These are phyloP conservation scores for Caligus rogercresseyi DNA, from an alignment of 1,140 invertebrate species.

Conservation along the genomic window DNA sequence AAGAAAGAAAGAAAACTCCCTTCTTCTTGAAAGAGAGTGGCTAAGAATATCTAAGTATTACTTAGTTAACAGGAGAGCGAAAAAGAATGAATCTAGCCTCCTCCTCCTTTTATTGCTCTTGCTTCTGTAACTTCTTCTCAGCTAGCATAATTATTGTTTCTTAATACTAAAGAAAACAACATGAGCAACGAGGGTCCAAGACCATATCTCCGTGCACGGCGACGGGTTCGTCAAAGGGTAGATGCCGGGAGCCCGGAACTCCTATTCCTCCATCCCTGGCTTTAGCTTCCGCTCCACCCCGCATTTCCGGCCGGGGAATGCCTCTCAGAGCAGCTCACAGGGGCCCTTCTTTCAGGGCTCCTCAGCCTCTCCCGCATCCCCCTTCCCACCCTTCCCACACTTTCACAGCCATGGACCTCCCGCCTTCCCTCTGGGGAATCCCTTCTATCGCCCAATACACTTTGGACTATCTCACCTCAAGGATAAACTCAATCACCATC, in stretches of 20 bases:
- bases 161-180: slow-evolving; percentile 70
- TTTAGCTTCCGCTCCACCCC: slow-evolving; percentile 59
- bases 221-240: slow-evolving; percentile 71
- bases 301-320: slow-evolving; percentile 30
- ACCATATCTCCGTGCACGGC: slow-evolving; percentile 25
- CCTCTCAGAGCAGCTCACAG: background rate
- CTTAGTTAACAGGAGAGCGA: background rate
- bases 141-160: slow-evolving; percentile 45
- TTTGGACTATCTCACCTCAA: background rate
- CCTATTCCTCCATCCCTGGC: slow-evolving; percentile 68
- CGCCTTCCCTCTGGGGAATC: slow-evolving; percentile 42
- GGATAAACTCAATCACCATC: background rate
- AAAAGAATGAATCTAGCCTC: background rate
- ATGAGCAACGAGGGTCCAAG: slow-evolving; percentile 23
- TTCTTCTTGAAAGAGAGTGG: slow-evolving; percentile 24
- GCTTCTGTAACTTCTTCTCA: slow-evolving; percentile 23
- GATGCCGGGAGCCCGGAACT: slow-evolving; percentile 84
- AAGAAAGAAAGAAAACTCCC: background rate
- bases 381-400: slow-evolving; percentile 31
- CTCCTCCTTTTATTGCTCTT: slow-evolving; percentile 20
- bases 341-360: background rate
- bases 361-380: slow-evolving; percentile 28
- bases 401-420: slow-evolving; percentile 47
- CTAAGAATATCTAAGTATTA: slow-evolving; percentile 23
- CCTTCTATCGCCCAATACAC: background rate